Percentiles rank a stretch among this genome's conserved stretches.
These are phyloP conservation scores for Chinchilla lanigera DNA, from an alignment of 2,113 vertebrate species.

Conservation along the genomic window DNA sequence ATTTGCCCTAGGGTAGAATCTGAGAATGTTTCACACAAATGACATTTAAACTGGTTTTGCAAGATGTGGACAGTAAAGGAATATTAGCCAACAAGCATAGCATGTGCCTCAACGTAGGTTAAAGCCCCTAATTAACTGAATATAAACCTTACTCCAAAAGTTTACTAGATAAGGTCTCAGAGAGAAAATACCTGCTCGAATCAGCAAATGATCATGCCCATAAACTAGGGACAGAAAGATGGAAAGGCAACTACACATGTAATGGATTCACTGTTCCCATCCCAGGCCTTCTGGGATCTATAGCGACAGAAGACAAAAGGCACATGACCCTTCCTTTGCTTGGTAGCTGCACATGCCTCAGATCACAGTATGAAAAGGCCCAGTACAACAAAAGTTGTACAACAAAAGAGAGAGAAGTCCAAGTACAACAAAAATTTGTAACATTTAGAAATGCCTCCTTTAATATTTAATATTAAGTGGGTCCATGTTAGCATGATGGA, in stretches of 20 bases:
- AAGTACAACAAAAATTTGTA: neutral
- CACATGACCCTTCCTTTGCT: neutral
- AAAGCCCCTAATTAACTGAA: neutral
- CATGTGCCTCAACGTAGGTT: neutral
- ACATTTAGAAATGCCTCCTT: neutral
- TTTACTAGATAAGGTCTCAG: neutral
- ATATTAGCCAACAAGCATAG: neutral
- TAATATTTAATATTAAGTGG: neutral
- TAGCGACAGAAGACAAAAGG: neutral
- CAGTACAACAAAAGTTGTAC: no score
- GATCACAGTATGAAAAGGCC: neutral
- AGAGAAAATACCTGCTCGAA: neutral
- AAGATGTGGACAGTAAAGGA: neutral
- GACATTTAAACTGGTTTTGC: neutral
- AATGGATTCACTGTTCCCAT: neutral
- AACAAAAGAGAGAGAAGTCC: neutral
- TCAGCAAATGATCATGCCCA: neutral
- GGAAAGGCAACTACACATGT: neutral
- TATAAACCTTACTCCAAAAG: neutral
- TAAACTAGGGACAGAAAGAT: neutral
- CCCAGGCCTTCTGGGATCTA: neutral
- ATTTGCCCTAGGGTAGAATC: neutral
- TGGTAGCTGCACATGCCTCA: neutral
- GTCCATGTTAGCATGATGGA: neutral
- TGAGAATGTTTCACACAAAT: constrained; percentile 19